Percentiles rank a stretch among this genome's conserved stretches.
Conservation (phyloP, 2,797 vertebrate genomes). For the Columba guinea region DNA sequence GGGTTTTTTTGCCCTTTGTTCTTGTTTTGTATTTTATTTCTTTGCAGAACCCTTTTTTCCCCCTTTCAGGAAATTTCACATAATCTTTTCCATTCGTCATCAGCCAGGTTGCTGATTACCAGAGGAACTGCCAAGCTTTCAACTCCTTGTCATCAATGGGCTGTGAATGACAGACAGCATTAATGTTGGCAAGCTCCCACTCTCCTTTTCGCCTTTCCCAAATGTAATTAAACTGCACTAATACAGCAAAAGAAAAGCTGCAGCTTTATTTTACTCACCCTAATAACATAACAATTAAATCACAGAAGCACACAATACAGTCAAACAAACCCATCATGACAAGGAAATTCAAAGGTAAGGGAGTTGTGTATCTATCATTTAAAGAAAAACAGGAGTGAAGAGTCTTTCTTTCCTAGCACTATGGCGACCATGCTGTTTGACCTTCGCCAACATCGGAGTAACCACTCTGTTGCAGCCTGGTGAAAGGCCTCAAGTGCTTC, state of each 20-base stretch:
- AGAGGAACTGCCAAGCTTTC: conserved; percentile 74
- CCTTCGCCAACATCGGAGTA: neutral
- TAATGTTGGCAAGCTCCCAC: conserved; percentile 73
- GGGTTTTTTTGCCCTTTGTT: conserved; percentile 31
- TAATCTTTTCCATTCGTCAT: conserved; percentile 72
- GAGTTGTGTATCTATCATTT: neutral
- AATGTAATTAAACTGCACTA: conserved; percentile 72
- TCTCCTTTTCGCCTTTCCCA: conserved; percentile 71
- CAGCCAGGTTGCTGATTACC: conserved; percentile 74
- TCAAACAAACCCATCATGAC: conserved; percentile 36
- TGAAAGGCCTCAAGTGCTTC: neutral
- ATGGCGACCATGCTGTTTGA: neutral
- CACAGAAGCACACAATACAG: conserved; percentile 47
- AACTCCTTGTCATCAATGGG: conserved; percentile 75
- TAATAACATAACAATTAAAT: conserved; percentile 68
- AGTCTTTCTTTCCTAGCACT: neutral
- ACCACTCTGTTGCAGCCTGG: neutral
- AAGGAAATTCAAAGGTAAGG: conserved; percentile 47
- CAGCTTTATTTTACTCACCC: conserved; percentile 68
- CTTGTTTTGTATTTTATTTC: conserved; percentile 52
- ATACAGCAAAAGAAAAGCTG: conserved; percentile 66
- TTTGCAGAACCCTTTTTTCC: conserved; percentile 28
- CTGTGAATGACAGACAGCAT: conserved; percentile 75
- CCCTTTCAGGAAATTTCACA: conserved; percentile 64
- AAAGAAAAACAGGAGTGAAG: neutral